phyloP scores from a whole-genome alignment of 1,140 invertebrate genomes.

The Tribolium madens region DNA sequence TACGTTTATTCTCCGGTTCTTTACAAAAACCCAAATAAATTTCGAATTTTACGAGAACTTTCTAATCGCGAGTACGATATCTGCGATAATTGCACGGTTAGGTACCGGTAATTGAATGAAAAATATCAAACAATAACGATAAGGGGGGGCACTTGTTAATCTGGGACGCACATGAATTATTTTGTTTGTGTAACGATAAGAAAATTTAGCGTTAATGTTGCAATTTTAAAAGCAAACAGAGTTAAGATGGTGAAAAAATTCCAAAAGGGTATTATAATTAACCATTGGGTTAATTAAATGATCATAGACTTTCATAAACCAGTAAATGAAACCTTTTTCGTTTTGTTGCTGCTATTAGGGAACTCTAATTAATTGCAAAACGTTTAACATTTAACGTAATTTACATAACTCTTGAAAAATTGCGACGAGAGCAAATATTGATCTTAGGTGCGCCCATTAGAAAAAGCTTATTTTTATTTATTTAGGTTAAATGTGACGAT shows the following conservation, averaged over 20 bases:
- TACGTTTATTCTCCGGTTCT: no score
- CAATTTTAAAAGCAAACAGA: conserved; percentile 3
- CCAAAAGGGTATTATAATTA: background rate
- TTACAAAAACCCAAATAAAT: background rate
- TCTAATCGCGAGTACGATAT: conserved; percentile 8
- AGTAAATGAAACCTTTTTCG: conserved; percentile 2
- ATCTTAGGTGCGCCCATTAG: background rate
- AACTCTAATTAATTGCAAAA: conserved; percentile 7
- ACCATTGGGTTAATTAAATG: conserved; percentile 3
- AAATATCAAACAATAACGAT: conserved; percentile 20
- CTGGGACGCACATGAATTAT: conserved; percentile 8
- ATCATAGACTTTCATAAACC: conserved; percentile 8
- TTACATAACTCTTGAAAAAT: background rate
- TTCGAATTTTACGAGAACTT: conserved; percentile 1
- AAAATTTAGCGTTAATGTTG: conserved; percentile 10
- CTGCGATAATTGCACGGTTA: conserved; percentile 18
- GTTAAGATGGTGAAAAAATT: background rate
- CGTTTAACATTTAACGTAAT: conserved; percentile 8
- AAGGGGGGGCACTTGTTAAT: conserved; percentile 8
- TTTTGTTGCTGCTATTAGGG: background rate
- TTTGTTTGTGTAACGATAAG: conserved; percentile 17
- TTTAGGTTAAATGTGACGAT: no score
- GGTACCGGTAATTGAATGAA: conserved; percentile 16
- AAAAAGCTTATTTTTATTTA: background rate
- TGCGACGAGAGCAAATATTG: no score